Base-by-base conservation (phyloP, 2,888 invertebrate genomes). In the Lycocerus yunnanus region DNA sequence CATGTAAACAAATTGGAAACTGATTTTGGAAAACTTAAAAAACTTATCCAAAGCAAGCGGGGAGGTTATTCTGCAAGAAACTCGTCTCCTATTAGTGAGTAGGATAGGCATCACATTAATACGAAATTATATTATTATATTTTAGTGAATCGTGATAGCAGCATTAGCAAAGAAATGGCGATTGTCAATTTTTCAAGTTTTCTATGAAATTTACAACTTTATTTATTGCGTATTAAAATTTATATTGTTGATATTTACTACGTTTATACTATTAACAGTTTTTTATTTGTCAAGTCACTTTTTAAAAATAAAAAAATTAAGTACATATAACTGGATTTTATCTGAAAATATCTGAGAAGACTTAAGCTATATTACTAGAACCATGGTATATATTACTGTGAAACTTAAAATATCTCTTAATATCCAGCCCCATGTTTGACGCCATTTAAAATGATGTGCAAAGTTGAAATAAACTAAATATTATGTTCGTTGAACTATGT, bases 11-110 rank as follows among this genome's bases (percentile, higher is more conserved):
- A 27, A 9, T 66, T 69, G 20, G 43, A 58, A 16, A 15, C 74
- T 21, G 72, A 79, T 60, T 79, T 75, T 71, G 27, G 18, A 11
- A 73, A 74, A 67, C 61, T 76, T 11, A 78, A 67, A 43, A 27
- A 72, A 13, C 15, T 73, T 13, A 69, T 75, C 43, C 68, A 16
- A 14, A 63, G 72, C 65, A 72, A 72, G 11, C 63, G 69, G 16
- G 72, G 77, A 43, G 76, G 73, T 15, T 78, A 73, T 68, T 9
- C 70, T 61, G 77, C 59, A 15, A 67, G 74, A 74, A 72, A 58
- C 66, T 15, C 67, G 1, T 58, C 70, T 14, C 73, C 75, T 20
- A 60, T 18, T 63, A 3, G 20, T 63, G n/a, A n/a, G n/a, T n/a
- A 20, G 6, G 18, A n/a, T 63, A 9, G 0, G 1, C 4, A 18